Evolutionary conservation across 2,888 invertebrate genomes (phyloP).

Genomic region (Nomada flava): DNA sequence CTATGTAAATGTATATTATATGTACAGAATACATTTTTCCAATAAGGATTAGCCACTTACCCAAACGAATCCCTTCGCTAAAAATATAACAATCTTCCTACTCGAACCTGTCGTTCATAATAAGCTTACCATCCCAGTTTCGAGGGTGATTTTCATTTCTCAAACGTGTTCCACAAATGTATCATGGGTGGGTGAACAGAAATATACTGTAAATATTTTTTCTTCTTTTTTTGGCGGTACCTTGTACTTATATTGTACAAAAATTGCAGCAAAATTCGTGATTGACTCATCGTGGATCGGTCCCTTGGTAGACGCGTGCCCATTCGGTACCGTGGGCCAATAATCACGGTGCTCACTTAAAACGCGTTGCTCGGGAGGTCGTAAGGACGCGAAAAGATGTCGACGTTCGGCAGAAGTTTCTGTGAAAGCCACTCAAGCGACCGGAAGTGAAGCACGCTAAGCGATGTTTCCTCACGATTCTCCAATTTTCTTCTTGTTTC

Average conservation of each 20-base stretch:
- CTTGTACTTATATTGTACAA: too few relatives aligned
- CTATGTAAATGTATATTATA: too few relatives aligned
- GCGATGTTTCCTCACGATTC: slow-evolving; percentile 43
- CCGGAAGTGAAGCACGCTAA: slow-evolving; percentile 40
- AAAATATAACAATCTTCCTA: too few relatives aligned
- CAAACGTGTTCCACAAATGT: too few relatives aligned
- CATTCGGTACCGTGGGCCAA: neutral
- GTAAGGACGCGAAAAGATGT: slow-evolving; percentile 19
- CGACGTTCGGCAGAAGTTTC: slow-evolving; percentile 31
- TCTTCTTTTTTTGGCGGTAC: neutral
- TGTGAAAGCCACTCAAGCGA: slow-evolving; percentile 36
- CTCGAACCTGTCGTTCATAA: too few relatives aligned
- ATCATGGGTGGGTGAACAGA: too few relatives aligned
- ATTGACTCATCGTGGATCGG: slow-evolving; percentile 27
- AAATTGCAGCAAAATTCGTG: neutral
- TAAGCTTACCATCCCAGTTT: too few relatives aligned
- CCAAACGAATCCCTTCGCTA: too few relatives aligned
- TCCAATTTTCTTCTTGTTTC: slow-evolving; percentile 38
- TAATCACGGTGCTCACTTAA: slow-evolving; percentile 17
- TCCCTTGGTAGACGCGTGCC: slow-evolving; percentile 17
- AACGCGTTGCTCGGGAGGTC: slow-evolving; percentile 4
- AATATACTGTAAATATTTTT: neutral
- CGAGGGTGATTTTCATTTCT: too few relatives aligned
- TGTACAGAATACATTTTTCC: too few relatives aligned
- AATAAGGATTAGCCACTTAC: too few relatives aligned